These are phyloP conservation scores for Brevipalpus yothersi DNA, from an alignment of 1,140 invertebrate genomes.

Conservation along the genomic window DNA sequence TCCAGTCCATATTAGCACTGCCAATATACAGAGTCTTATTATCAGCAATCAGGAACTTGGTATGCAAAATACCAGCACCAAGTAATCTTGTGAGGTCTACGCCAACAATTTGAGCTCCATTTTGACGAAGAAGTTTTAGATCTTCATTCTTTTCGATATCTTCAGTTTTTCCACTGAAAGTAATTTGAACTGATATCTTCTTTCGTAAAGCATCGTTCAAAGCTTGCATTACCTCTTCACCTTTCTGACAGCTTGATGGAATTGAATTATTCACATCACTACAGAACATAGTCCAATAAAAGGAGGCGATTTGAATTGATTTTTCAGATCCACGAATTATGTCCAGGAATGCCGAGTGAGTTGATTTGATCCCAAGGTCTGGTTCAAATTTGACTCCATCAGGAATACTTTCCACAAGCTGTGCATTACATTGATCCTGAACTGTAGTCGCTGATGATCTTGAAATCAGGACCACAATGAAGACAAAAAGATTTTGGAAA, in stretches of 20 bases:
- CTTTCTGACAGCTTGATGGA: constrained; percentile 17
- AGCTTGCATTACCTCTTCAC: constrained; percentile 54
- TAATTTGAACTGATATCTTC: constrained; percentile 49
- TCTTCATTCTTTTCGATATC: constrained; percentile 1
- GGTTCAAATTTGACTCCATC: constrained; percentile 44
- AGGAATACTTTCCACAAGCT: constrained; percentile 66
- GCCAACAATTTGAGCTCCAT: constrained; percentile 38
- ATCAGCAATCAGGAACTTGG: constrained; percentile 76
- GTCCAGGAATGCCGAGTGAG: constrained; percentile 47
- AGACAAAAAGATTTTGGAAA: no score
- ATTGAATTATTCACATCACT: constrained; percentile 37
- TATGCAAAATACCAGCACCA: constrained; percentile 74
- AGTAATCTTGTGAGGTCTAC: constrained; percentile 60
- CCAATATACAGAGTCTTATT: constrained; percentile 27
- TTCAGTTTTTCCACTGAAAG: constrained; percentile 37
- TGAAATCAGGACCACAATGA: no score
- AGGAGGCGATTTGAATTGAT: constrained; percentile 64
- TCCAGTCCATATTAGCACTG: constrained; percentile 51
- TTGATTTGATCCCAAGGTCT: constrained; percentile 18
- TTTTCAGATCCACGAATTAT: constrained; percentile 43
- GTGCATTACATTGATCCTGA: constrained; percentile 20
- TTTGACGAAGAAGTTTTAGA: not conserved
- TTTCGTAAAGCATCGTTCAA: constrained; percentile 42
- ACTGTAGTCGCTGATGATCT: no score
- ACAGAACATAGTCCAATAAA: constrained; percentile 63